Percentiles rank a stretch among this genome's conserved stretches.
phyloP scores from a whole-genome alignment of 2,113 vertebrate species.

The Philantomba maxwellii region DNA sequence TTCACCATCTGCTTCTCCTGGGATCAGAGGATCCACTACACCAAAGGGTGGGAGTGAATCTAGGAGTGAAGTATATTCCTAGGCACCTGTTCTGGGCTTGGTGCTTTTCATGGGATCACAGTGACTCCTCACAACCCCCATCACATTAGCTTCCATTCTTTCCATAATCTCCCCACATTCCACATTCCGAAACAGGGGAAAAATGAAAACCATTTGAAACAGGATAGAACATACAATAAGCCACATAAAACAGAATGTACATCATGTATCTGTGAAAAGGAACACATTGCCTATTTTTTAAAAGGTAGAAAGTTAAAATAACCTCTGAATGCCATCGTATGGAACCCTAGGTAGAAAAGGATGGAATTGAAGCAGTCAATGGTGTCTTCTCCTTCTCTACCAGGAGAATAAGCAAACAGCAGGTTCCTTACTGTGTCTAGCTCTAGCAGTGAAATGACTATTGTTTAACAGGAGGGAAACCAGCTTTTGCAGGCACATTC shows the following conservation, averaged over 20 bases:
- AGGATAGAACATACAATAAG: background rate
- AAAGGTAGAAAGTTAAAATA: background rate
- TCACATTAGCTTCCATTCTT: background rate
- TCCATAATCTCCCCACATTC: background rate
- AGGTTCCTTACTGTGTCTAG: accelerated
- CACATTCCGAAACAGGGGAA: background rate
- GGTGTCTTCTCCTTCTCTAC: background rate
- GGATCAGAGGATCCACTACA: background rate
- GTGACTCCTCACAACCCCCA: background rate
- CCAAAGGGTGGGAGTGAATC: accelerated
- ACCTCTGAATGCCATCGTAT: accelerated
- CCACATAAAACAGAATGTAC: background rate
- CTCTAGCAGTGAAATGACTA: background rate
- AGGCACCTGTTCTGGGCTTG: background rate
- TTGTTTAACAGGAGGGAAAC: background rate
- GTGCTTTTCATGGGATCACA: background rate
- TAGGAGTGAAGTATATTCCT: background rate
- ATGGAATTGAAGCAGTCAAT: background rate
- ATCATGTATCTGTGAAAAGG: no score
- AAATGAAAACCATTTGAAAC: background rate
- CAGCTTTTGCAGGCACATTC: background rate
- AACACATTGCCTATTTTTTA: background rate
- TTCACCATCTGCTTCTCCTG: background rate
- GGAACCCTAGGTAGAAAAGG: background rate
- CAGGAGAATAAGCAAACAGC: background rate